phyloP scores from a whole-genome alignment of 2,797 vertebrate species.

The Hoplostethus atlanticus region DNA sequence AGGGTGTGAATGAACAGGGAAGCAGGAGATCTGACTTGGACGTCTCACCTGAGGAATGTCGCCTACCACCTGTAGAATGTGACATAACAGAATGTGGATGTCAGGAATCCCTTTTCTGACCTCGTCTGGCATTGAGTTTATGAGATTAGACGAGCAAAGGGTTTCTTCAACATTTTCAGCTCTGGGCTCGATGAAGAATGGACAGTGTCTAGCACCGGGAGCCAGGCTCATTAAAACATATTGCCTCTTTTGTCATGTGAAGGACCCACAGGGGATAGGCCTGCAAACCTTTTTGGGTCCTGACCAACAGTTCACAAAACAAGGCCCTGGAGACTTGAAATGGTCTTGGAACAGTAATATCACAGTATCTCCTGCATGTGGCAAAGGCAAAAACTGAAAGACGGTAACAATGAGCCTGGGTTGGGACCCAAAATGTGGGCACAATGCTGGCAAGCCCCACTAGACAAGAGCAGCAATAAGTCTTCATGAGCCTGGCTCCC shows the following conservation, averaged over 20 bases:
- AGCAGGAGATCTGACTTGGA: not conserved
- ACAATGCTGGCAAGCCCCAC: not conserved
- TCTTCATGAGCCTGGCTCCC: not conserved
- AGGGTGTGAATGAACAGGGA: not conserved
- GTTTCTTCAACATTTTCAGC: slow-evolving; percentile 22
- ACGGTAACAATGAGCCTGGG: slow-evolving; percentile 14
- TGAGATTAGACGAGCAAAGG: slow-evolving; percentile 3
- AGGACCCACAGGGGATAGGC: slow-evolving; percentile 5
- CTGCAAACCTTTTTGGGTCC: slow-evolving; percentile 11
- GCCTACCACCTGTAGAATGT: slow-evolving; percentile 29
- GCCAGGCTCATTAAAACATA: slow-evolving; percentile 25
- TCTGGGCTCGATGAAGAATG: slow-evolving; percentile 4
- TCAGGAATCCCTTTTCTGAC: slow-evolving; percentile 26
- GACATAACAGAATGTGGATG: slow-evolving; percentile 37
- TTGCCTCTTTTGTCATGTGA: slow-evolving; percentile 1
- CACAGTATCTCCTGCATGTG: not conserved
- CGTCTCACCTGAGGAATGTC: slow-evolving; percentile 9
- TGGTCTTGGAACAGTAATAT: not conserved
- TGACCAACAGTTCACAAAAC: slow-evolving; percentile 21
- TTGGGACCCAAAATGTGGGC: slow-evolving; percentile 22
- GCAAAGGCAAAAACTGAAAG: slow-evolving; percentile 4
- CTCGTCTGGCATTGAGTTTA: slow-evolving; percentile 22
- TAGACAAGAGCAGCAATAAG: slow-evolving; percentile 12
- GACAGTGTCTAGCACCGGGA: not conserved
- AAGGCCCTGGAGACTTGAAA: slow-evolving; percentile 19